These are phyloP conservation scores for Yponomeuta sedellus DNA, from an alignment of 2,888 invertebrate species.

Conservation along the genomic window DNA sequence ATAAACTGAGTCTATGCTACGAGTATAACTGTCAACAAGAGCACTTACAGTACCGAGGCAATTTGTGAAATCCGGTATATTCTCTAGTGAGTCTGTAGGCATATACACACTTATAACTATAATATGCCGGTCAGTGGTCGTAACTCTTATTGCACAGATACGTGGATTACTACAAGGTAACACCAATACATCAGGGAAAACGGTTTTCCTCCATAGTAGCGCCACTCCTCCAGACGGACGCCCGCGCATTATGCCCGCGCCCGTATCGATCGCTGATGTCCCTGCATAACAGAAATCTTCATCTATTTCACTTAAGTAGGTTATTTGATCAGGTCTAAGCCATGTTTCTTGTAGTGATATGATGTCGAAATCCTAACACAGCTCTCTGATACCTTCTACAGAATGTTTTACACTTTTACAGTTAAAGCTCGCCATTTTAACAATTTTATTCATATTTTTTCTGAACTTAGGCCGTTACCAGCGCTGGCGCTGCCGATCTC, in stretches of 20 bases:
- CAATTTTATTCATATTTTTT: no score
- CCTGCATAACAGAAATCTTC: background rate
- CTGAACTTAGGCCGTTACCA: no score
- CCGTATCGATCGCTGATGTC: background rate
- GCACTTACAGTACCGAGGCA: background rate
- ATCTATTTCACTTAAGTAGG: background rate
- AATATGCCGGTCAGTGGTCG: background rate
- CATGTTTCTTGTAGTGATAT: background rate
- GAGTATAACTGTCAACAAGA: background rate
- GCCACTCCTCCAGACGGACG: background rate
- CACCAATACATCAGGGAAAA: background rate
- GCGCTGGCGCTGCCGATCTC: no score
- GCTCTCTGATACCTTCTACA: background rate
- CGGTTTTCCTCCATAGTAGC: background rate
- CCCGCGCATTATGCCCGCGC: background rate
- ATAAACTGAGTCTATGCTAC: conserved; percentile 5
- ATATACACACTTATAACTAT: conserved; percentile 2
- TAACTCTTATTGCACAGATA: background rate
- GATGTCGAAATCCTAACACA: background rate
- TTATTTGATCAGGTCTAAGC: background rate
- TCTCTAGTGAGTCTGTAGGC: background rate
- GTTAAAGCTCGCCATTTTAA: background rate
- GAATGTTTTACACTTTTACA: conserved; percentile 4
- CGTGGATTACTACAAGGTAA: background rate
- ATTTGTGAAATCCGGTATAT: background rate